Evolutionary conservation across 1,140 invertebrate species (phyloP).

Genomic region (Globodera ellingtonae): DNA sequence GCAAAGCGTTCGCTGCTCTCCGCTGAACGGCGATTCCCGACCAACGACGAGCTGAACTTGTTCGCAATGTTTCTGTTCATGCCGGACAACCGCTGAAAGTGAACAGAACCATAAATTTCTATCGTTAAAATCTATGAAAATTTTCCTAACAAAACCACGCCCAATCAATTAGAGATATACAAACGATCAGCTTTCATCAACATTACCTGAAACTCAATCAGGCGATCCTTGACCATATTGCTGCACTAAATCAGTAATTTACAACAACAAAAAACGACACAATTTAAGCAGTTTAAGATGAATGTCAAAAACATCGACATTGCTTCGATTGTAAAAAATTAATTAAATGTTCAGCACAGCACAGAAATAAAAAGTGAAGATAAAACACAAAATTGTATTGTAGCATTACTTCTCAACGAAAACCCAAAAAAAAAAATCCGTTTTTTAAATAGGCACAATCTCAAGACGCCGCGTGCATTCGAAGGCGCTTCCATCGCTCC

Average conservation of each 20-base stretch:
- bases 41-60: neutral
- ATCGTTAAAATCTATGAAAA: neutral
- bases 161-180: too few relatives aligned
- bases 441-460: neutral
- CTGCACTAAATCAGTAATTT: neutral
- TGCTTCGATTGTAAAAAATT: neutral
- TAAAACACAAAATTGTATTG: neutral
- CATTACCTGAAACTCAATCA: constrained; percentile 45
- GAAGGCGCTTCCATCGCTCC: constrained; percentile 37
- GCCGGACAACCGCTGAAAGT: constrained; percentile 19
- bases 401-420: neutral
- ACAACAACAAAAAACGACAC: constrained; percentile 13
- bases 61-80: constrained; percentile 23
- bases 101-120: neutral
- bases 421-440: too few relatives aligned
- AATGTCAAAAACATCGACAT: neutral
- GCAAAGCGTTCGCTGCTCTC: neutral
- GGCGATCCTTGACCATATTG: constrained; percentile 43
- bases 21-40: neutral
- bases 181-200: too few relatives aligned
- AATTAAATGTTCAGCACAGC: neutral
- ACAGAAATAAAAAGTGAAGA: neutral
- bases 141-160: too few relatives aligned
- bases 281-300: constrained; percentile 2
- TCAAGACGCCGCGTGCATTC: constrained; percentile 26